Base-by-base conservation (phyloP, 2,888 invertebrate species). In the Myathropa florea region DNA sequence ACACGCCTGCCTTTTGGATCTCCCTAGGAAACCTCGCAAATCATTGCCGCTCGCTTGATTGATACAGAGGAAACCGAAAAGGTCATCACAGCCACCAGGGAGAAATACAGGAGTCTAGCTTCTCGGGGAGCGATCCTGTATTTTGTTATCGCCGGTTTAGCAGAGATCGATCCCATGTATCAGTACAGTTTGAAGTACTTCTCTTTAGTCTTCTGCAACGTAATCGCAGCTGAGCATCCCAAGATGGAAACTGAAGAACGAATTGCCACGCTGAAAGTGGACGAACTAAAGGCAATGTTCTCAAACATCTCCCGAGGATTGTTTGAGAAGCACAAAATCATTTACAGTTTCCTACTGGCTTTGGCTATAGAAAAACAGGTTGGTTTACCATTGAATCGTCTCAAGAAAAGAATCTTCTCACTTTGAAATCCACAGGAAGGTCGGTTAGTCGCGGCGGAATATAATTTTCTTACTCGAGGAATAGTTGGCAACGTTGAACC, bases 141-240 rank as follows among this genome's bases (percentile, higher is more conserved):
- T 92, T 98, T 98, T 92, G 97, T 97, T 0, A 97, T 98, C 2
- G 96, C 97, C 0, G 96, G 96, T 90, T 93, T 98, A 21, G 96
- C 97, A 0, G 96, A 97, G 89, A 96, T 98, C 79, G 98, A 98
- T 92, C 97, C 98, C 0, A 98, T 98, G 98, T 98, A 98, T 92
- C 98, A 98, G 93, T 98, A 96, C 93, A 98, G 98, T 0, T 93
- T 98, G 46, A 97, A 97, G 89, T 98, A 98, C 93, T 98, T 98
- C 91, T 97, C 95, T 0, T 90, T 92, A 81, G 95, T 98, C 1
- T 96, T 98, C 90, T 96, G 96, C 90, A 94, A 94, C 88, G 97
- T 97, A 0, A 97, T 98, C 88, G 95, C 96, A 86, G 94, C 94
- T 57, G 96, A 96, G 90, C 96, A 96, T 90, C 95, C 95, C 72